Percentiles rank a stretch among this genome's conserved stretches.
These are phyloP conservation scores for Drosophila kurseongensis DNA, from an alignment of 1,140 invertebrate species.

Conservation along the genomic window DNA sequence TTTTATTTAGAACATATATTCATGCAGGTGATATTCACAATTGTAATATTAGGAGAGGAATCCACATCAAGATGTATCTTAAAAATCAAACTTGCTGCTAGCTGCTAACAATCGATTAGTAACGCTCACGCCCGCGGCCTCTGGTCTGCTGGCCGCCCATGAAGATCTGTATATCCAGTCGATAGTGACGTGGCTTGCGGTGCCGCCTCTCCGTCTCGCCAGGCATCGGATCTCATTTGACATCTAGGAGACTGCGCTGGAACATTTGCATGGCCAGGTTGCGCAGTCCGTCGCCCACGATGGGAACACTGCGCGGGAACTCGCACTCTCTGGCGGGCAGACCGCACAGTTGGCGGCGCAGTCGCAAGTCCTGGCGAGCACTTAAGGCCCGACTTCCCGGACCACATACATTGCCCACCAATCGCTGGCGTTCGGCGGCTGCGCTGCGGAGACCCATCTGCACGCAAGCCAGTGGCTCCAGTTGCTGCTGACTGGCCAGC, in stretches of 20 bases:
- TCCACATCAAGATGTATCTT: not conserved
- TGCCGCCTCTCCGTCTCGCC: constrained; percentile 12
- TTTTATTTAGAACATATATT: constrained; percentile 7
- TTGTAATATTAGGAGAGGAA: not conserved
- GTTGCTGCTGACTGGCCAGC: constrained; percentile 29
- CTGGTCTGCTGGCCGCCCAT: constrained; percentile 13
- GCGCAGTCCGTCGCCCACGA: constrained; percentile 63
- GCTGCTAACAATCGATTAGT: constrained; percentile 1
- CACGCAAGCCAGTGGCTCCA: constrained; percentile 87
- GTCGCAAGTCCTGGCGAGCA: constrained; percentile 88
- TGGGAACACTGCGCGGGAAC: constrained; percentile 59
- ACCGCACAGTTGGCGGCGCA: constrained; percentile 87
- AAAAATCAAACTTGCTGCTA: not conserved
- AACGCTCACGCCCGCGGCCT: not conserved
- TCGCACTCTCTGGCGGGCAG: constrained; percentile 86
- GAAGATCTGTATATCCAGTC: constrained; percentile 60
- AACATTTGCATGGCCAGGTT: constrained; percentile 72
- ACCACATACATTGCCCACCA: constrained; percentile 85
- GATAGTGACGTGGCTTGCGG: constrained; percentile 24
- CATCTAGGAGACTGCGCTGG: constrained; percentile 62
- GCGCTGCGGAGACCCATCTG: constrained; percentile 86
- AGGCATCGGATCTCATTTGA: constrained; percentile 66
- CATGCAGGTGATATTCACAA: constrained; percentile 4
- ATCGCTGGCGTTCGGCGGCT: constrained; percentile 78
- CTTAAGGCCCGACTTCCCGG: constrained; percentile 87